Base-by-base conservation (phyloP, 1,140 invertebrate species). In the Thalassaphorura encarpata region DNA sequence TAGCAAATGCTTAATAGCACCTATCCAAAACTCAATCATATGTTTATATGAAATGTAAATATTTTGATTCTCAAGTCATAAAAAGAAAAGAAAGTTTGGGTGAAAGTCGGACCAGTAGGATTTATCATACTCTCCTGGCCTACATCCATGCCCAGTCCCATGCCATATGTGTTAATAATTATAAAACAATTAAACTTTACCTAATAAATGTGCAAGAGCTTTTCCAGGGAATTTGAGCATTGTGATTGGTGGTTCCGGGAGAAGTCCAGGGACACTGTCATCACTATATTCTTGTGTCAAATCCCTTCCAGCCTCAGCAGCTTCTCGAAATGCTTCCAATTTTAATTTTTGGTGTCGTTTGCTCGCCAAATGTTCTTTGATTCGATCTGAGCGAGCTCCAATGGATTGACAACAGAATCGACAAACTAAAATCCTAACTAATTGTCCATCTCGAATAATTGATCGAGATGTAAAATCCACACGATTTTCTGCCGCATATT, bases 191-290 rank as follows among this genome's bases (percentile, higher is more conserved):
- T 8, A n/a, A 36, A 8, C 28, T 26, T 51, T 58, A 65, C 63
- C 63, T 29, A 65, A 49, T 36, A 65, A 58, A 47, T 65, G 63
- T 28, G 63, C 63, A 42, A 65, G 52, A 36, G 63, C 63, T 53
- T 65, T 65, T 48, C 63, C 63, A 3, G 63, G 63, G 48, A 65
- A 65, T 45, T 65, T 65, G 48, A 65, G 60, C 63, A 65, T 65
- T 13, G 63, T 65, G 47, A 65, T 65, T 0, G 63, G 63, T 52
- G 63, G 63, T 48, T 65, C 63, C 24, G 63, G 63, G 16, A 65
- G 48, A 21, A 65, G 46, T 18, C 60, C 63, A 18, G 57, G 47
- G 33, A 56, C 61, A 50, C 50, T 55, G 45, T 65, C 63, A 45
- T 65, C 63, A 48, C 54, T 50, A 43, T 65, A 65, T 39, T 65